Evolutionary conservation across 2,888 invertebrate species (phyloP).

Genomic region (Dasysyrphus albostriatus): DNA sequence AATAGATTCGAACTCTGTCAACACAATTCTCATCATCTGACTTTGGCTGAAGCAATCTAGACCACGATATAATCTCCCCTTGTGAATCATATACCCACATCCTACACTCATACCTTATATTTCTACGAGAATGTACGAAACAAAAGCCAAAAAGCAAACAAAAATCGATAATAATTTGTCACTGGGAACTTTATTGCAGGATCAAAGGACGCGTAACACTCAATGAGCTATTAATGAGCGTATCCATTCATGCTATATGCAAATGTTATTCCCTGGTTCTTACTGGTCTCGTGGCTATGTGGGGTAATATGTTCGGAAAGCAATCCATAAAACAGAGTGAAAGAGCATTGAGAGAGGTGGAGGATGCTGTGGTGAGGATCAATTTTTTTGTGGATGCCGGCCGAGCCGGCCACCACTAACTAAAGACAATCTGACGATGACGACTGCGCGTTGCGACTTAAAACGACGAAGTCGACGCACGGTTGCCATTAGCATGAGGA

Average conservation of each 20-base stretch:
- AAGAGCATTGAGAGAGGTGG: conserved; percentile 43
- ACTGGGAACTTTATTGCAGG: conserved; percentile 81
- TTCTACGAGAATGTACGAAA: not conserved
- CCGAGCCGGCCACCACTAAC: not conserved
- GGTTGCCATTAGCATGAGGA: conserved; percentile 72
- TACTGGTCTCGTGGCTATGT: conserved; percentile 51
- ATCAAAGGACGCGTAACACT: conserved; percentile 78
- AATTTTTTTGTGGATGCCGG: conserved; percentile 36
- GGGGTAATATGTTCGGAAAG: conserved; percentile 48
- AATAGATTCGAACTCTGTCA: not conserved
- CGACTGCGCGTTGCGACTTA: conserved; percentile 30
- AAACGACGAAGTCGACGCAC: conserved; percentile 36
- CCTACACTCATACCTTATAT: too few relatives aligned
- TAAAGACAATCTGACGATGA: conserved; percentile 25
- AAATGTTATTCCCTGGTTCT: conserved; percentile 49
- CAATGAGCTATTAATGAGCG: conserved; percentile 75
- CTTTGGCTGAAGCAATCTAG: not conserved
- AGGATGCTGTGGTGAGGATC: conserved; percentile 50
- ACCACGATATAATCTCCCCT: not conserved
- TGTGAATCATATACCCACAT: not conserved
- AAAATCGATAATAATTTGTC: conserved; percentile 82
- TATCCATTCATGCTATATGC: conserved; percentile 65
- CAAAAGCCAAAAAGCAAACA: conserved; percentile 48
- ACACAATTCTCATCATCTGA: not conserved
- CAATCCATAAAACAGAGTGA: conserved; percentile 78